Conservation (phyloP, 2,797 vertebrate genomes). For the Tangara arthus region DNA sequence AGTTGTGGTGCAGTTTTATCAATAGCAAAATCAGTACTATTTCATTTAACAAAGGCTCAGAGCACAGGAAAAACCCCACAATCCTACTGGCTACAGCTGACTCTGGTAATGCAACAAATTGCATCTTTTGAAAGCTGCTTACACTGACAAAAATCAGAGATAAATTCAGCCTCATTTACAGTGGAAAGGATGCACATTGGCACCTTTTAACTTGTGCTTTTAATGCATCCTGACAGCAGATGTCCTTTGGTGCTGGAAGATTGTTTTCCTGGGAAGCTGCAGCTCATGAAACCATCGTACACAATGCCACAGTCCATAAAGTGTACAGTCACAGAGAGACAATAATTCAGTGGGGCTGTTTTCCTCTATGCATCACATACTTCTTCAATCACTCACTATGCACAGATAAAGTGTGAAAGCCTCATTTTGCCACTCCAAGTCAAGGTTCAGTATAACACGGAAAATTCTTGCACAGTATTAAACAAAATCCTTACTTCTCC, state of each 20-base stretch:
- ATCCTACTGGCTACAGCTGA: background rate
- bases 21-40: background rate
- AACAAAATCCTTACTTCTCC: constrained; percentile 78
- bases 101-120: background rate
- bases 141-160: background rate
- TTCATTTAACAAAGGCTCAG: background rate
- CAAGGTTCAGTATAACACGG: background rate
- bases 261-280: background rate
- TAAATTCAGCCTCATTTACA: background rate
- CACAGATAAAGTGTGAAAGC: background rate
- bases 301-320: background rate
- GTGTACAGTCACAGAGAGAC: background rate
- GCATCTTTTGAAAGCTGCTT: background rate
- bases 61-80: background rate
- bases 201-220: background rate
- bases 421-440: background rate
- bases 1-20: background rate
- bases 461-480: background rate
- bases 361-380: background rate
- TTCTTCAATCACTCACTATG: background rate
- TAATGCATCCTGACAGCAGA: background rate
- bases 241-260: background rate
- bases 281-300: background rate
- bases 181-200: background rate
- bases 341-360: background rate